Conservation (phyloP, 2,797 vertebrate genomes). For the Intellagama lesueurii region DNA sequence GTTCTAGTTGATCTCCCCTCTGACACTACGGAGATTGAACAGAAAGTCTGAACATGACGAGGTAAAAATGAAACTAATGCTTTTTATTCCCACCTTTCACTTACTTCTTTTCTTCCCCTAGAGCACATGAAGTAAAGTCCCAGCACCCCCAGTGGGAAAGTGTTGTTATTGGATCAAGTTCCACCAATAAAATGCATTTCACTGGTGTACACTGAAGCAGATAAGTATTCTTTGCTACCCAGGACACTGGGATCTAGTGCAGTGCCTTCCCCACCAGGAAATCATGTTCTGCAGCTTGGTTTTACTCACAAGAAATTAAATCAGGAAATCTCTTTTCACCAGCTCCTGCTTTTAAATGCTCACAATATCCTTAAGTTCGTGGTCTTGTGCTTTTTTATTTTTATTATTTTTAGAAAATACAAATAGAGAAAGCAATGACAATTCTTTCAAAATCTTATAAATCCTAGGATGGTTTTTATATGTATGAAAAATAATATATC, state of each 20-base stretch:
- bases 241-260: neutral
- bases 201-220: neutral
- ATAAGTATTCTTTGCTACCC: neutral
- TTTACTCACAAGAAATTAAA: neutral
- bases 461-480: neutral
- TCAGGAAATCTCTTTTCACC: neutral
- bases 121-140: too few species aligned
- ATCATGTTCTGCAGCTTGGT: neutral
- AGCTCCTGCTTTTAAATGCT: neutral
- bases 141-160: too few species aligned
- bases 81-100: too few species aligned
- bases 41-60: too few species aligned
- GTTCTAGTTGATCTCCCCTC: too few species aligned
- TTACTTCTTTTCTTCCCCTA: too few species aligned
- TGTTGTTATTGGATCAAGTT: neutral
- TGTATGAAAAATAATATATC: neutral
- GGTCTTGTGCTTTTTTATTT: neutral
- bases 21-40: too few species aligned
- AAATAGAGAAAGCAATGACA: neutral
- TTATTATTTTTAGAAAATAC: neutral
- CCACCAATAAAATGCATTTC: neutral
- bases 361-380: neutral
- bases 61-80: too few species aligned
- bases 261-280: neutral
- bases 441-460: slow-evolving; percentile 8